phyloP scores from a whole-genome alignment of 1,140 invertebrate species.

The Pseudomyrmex sp. region DNA sequence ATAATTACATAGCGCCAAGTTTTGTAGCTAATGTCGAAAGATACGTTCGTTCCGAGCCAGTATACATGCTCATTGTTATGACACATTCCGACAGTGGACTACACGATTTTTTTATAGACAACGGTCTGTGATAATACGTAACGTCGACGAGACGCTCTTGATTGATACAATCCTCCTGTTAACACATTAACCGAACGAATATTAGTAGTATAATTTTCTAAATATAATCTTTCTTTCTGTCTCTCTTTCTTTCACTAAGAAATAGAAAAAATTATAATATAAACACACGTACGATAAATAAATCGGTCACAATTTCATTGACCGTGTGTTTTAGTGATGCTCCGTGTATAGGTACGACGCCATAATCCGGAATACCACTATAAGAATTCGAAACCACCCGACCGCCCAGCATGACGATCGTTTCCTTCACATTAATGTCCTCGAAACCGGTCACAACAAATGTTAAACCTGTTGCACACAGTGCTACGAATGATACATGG shows the following conservation, averaged over 20 bases:
- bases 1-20: conserved; percentile 88
- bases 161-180: conserved; percentile 87
- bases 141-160: conserved; percentile 86
- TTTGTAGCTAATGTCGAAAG: conserved; percentile 88
- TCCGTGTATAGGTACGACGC: conserved; percentile 84
- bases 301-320: conserved; percentile 86
- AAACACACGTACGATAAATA: conserved; percentile 85
- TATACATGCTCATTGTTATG: conserved; percentile 91
- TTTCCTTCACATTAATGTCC: conserved; percentile 75
- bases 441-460: conserved; percentile 84
- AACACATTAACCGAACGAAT: conserved; percentile 61
- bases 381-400: conserved; percentile 82
- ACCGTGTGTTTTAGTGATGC: conserved; percentile 80
- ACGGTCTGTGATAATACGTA: conserved; percentile 88
- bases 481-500: neutral
- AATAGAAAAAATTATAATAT: neutral
- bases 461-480: conserved; percentile 75
- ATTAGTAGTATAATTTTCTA: neutral
- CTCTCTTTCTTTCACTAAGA: neutral
- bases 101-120: conserved; percentile 82
- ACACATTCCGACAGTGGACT: conserved; percentile 89
- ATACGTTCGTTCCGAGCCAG: conserved; percentile 89
- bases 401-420: conserved; percentile 84
- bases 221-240: too few species aligned
- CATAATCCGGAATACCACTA: conserved; percentile 86